A percentile compares a stretch with the other conserved stretches of the same genome.
Conservation (phyloP, 2,888 invertebrate genomes). For the Ecliptopera silaceata region DNA sequence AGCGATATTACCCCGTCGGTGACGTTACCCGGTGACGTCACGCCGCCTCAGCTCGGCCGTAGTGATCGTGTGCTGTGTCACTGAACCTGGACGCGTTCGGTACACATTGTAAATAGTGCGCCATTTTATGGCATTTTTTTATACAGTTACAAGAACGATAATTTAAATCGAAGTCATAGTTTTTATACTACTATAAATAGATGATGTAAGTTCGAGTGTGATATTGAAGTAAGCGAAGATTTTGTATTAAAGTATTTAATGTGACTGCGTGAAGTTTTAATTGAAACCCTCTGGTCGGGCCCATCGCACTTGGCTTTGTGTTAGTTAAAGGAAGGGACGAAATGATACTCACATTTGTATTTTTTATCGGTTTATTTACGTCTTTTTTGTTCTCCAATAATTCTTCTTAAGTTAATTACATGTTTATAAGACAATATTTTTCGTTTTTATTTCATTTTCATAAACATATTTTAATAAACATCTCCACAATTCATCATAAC, state of each 20-base stretch:
- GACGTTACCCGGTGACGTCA: background rate
- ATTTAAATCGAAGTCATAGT: conserved; percentile 82
- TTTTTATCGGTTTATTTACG: conserved; percentile 83
- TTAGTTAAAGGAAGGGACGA: conserved; percentile 32
- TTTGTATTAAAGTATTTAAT: conserved; percentile 80
- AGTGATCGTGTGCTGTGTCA: conserved; percentile 69
- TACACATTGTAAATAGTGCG: conserved; percentile 72
- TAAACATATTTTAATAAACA: conserved; percentile 82
- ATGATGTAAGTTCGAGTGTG: conserved; percentile 83
- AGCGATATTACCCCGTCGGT: background rate
- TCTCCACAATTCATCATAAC: conserved; percentile 81
- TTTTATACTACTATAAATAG: conserved; percentile 83
- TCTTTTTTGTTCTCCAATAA: conserved; percentile 81
- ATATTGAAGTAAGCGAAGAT: conserved; percentile 79
- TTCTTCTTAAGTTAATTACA: conserved; percentile 82
- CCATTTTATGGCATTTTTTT: conserved; percentile 69
- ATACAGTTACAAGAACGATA: conserved; percentile 75
- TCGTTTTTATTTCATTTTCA: conserved; percentile 82
- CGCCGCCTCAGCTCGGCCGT: conserved; percentile 31
- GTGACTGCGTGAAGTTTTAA: conserved; percentile 40
- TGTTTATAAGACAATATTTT: conserved; percentile 82
- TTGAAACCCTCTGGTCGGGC: conserved; percentile 19
- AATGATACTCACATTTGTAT: conserved; percentile 71
- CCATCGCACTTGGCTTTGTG: conserved; percentile 2
- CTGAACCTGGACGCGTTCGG: conserved; percentile 64